Evolutionary conservation across 1,140 invertebrate genomes (phyloP).

Genomic region (Sminthurinus signatus): DNA sequence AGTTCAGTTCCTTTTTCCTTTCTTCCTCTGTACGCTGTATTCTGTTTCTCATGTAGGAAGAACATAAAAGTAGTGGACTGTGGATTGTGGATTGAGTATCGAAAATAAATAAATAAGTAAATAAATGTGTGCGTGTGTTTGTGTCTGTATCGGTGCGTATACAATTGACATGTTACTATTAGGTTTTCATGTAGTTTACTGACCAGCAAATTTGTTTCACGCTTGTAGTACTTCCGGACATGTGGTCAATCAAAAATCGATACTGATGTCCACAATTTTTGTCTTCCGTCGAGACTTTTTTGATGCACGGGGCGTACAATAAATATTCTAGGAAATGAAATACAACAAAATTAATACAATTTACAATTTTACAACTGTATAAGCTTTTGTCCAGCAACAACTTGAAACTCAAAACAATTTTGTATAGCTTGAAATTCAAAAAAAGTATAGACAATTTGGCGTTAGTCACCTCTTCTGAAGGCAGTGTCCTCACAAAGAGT

Average conservation of each 20-base stretch:
- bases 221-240: conserved; percentile 15
- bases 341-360: no score
- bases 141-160: background rate
- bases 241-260: conserved; percentile 26
- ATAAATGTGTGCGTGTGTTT: no score
- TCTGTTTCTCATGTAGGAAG: no score
- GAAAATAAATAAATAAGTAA: no score
- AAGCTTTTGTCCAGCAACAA: background rate
- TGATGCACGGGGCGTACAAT: conserved; percentile 26
- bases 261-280: conserved; percentile 30
- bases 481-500: conserved; percentile 33
- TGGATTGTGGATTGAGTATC: no score
- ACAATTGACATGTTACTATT: background rate
- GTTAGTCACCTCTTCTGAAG: conserved; percentile 36
- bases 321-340: conserved; percentile 6
- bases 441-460: no score
- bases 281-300: conserved; percentile 27
- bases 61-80: no score
- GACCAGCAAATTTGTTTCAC: conserved; percentile 33
- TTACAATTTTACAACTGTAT: no score
- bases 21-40: no score
- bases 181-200: no score
- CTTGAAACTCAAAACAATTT: background rate
- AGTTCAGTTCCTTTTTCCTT: no score
- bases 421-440: no score